A percentile compares a stretch with the other conserved stretches of the same genome.
Conservation (phyloP, 2,888 invertebrate genomes). For the Andricus quercusramuli region DNA sequence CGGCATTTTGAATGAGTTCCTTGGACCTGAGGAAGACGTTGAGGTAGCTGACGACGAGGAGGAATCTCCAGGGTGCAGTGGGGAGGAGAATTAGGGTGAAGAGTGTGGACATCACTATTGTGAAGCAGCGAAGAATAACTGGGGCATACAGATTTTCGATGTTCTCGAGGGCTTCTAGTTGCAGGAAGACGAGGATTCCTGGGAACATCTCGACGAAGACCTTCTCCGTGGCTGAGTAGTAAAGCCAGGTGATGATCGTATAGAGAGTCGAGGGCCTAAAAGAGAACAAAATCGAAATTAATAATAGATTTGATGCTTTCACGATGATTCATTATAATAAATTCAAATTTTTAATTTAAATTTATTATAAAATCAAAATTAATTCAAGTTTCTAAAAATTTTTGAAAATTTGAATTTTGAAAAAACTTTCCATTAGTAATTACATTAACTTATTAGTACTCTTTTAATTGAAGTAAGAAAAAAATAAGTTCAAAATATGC, state of each 20-base stretch:
- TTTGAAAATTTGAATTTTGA: too few species aligned
- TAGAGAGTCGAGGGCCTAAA: conserved; percentile 83
- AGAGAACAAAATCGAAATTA: conserved; percentile 38
- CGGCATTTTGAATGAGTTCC: conserved; percentile 82
- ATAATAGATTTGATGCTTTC: too few species aligned
- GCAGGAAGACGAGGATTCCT: conserved; percentile 81
- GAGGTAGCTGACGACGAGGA: conserved; percentile 82
- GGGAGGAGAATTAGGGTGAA: conserved; percentile 81
- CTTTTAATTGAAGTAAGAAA: too few species aligned
- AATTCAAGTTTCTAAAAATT: too few species aligned
- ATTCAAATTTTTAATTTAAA: too few species aligned
- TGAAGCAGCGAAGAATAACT: conserved; percentile 82
- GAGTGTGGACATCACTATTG: conserved; percentile 81
- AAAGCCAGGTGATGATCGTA: conserved; percentile 84
- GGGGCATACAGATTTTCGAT: conserved; percentile 86
- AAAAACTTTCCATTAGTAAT: too few species aligned
- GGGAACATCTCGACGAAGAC: conserved; percentile 86
- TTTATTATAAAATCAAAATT: too few species aligned
- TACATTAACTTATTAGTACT: too few species aligned
- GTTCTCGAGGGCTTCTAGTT: conserved; percentile 84
- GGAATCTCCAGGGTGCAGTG: conserved; percentile 82
- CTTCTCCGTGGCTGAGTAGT: conserved; percentile 87
- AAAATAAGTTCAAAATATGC: too few species aligned
- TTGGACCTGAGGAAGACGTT: conserved; percentile 84
- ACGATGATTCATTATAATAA: too few species aligned